Evolutionary conservation across 2,888 invertebrate genomes (phyloP).

Genomic region (Melolontha melolontha): DNA sequence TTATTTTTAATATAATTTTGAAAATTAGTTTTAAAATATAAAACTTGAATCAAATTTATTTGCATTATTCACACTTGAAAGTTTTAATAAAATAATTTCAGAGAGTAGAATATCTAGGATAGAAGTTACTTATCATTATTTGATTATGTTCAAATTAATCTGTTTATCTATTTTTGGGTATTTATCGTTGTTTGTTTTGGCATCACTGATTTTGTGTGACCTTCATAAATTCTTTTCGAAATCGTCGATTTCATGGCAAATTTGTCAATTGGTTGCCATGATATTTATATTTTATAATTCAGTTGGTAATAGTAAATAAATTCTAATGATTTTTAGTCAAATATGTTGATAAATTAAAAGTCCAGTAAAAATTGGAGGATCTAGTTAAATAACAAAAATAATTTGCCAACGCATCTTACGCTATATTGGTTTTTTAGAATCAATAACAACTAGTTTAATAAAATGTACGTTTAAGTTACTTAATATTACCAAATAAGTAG

Average conservation of each 20-base stretch:
- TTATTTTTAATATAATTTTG: neutral
- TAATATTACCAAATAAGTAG: neutral
- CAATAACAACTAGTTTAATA: conserved; percentile 36
- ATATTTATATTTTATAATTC: conserved; percentile 8
- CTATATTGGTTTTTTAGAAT: conserved; percentile 38
- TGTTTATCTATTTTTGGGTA: conserved; percentile 2
- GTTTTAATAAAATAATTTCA: too few species aligned
- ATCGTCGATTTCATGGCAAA: conserved; percentile 29
- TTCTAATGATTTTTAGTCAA: conserved; percentile 20
- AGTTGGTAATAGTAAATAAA: conserved; percentile 23
- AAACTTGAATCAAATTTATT: neutral
- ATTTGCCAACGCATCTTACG: conserved; percentile 41
- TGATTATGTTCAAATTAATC: too few species aligned
- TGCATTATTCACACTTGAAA: too few species aligned
- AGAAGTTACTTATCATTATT: too few species aligned
- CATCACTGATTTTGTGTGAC: conserved; percentile 18
- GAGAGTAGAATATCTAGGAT: neutral
- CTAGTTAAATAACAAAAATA: conserved; percentile 22
- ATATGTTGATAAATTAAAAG: conserved; percentile 30
- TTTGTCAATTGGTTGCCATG: conserved; percentile 30
- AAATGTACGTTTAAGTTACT: conserved; percentile 34
- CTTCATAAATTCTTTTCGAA: conserved; percentile 29
- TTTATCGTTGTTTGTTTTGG: conserved; percentile 24
- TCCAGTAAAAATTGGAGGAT: conserved; percentile 1
- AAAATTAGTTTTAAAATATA: neutral